A percentile compares a stretch with the other conserved stretches of the same genome.
Conservation (phyloP, 2,888 invertebrate species). For the Lottia scabra region DNA sequence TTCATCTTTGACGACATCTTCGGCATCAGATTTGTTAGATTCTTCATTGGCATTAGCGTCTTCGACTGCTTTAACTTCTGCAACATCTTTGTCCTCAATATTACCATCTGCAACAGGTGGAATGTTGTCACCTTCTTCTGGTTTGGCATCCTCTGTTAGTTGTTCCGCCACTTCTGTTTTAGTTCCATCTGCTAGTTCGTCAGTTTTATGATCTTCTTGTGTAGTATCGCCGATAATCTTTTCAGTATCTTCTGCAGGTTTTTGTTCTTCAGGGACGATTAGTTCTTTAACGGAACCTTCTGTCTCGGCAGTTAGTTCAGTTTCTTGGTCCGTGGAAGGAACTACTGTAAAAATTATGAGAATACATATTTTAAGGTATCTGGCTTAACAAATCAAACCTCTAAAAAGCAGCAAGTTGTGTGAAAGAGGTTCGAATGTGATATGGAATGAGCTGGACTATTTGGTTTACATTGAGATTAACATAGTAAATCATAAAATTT, state of each 20-base stretch:
- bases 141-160: conserved; percentile 11
- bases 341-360: no score
- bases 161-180: conserved; percentile 10
- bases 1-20: background rate
- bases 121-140: background rate
- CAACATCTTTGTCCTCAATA: background rate
- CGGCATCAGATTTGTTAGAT: background rate
- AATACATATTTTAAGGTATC: no score
- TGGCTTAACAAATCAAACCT: no score
- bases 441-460: no score
- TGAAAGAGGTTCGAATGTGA: no score
- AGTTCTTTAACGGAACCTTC: background rate
- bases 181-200: conserved; percentile 10
- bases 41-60: background rate
- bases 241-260: background rate
- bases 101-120: background rate
- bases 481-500: no score
- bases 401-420: no score
- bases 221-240: background rate
- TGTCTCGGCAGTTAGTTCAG: background rate
- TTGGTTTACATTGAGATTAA: no score
- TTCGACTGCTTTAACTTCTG: background rate
- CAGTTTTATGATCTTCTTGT: background rate
- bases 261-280: background rate
- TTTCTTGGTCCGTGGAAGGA: no score